A percentile compares a stretch with the other conserved stretches of the same genome.
phyloP scores from a whole-genome alignment of 2,797 vertebrate genomes.

The Lacerta agilis region DNA sequence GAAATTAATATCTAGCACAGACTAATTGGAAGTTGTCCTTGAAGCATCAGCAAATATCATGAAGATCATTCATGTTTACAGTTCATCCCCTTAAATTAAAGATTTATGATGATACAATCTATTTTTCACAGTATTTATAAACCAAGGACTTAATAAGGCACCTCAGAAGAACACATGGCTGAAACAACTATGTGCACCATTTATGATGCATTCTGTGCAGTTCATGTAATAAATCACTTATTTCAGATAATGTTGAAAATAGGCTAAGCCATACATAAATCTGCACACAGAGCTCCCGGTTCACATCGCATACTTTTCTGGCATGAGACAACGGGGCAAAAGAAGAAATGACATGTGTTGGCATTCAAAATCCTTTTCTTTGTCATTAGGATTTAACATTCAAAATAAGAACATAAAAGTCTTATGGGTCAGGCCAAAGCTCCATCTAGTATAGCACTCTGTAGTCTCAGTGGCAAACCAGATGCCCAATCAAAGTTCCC shows the following conservation, averaged over 20 bases:
- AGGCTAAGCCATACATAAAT: neutral
- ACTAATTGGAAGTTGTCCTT: neutral
- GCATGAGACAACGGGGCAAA: neutral
- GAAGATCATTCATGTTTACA: neutral
- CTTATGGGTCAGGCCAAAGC: neutral
- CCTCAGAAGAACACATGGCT: neutral
- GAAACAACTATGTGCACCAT: neutral
- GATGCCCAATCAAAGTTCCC: too few species aligned
- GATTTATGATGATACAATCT: neutral
- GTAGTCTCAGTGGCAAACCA: too few species aligned
- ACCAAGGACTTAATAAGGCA: neutral
- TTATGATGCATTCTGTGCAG: neutral
- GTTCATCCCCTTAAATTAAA: neutral
- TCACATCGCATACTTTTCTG: too few species aligned
- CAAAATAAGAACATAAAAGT: neutral
- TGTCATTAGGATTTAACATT: neutral
- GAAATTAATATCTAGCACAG: neutral
- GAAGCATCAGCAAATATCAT: neutral
- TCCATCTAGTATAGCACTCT: too few species aligned
- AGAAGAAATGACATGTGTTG: neutral
- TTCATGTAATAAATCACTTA: too few species aligned
- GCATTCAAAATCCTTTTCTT: neutral
- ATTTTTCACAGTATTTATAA: neutral
- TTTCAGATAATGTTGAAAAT: neutral
- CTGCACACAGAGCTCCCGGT: neutral